phyloP scores from a whole-genome alignment of 2,113 vertebrate genomes.

The Cygnus buccinator region DNA sequence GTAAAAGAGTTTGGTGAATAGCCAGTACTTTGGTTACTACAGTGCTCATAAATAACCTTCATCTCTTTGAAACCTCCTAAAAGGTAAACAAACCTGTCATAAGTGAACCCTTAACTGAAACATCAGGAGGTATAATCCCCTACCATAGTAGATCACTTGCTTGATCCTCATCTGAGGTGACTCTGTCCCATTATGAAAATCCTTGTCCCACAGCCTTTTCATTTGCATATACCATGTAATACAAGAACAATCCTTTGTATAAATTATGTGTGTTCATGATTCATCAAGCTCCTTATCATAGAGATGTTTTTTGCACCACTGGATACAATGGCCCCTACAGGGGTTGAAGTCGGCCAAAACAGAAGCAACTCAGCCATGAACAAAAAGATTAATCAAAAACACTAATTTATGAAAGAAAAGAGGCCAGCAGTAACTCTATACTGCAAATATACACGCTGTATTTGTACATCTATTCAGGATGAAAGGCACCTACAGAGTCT shows the following conservation, averaged over 20 bases:
- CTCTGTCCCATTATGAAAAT: background rate
- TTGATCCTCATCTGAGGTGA: background rate
- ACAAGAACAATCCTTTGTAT: background rate
- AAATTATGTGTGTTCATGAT: background rate
- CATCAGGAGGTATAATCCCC: background rate
- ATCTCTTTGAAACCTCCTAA: background rate
- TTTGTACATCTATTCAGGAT: background rate
- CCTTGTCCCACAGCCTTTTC: background rate
- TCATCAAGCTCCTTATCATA: conserved; percentile 41
- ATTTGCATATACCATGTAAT: background rate
- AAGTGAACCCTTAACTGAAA: background rate
- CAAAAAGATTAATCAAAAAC: conserved; percentile 46
- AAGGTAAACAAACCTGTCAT: background rate
- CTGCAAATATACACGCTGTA: background rate
- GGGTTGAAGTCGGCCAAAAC: conserved; percentile 49
- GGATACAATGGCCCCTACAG: conserved; percentile 27
- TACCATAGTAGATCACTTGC: background rate
- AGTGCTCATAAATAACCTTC: background rate
- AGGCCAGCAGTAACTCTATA: background rate
- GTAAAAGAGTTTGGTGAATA: background rate
- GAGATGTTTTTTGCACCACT: conserved; percentile 16
- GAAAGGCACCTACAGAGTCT: background rate
- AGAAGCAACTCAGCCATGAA: background rate
- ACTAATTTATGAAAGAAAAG: conserved; percentile 24
- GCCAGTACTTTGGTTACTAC: background rate